Conservation (phyloP, 1,140 invertebrate genomes). For the Neuroterus valhalla region DNA sequence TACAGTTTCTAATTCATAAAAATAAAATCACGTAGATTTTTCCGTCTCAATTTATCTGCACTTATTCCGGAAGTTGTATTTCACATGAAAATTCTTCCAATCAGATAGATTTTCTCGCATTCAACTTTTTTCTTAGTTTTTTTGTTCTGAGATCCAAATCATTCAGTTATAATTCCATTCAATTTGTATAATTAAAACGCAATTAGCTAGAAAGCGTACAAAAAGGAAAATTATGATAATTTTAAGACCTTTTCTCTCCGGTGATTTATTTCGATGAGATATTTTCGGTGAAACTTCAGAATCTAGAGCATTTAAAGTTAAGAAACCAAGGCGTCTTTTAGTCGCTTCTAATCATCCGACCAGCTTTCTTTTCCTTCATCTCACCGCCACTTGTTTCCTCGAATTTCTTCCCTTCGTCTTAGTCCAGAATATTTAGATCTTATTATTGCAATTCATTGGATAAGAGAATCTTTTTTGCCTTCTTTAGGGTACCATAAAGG, state of each 20-base stretch:
- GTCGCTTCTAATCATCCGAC: neutral
- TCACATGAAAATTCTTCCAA: too few relatives aligned
- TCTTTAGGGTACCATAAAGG: too few relatives aligned
- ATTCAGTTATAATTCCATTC: too few relatives aligned
- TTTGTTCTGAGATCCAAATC: neutral
- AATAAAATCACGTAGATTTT: too few relatives aligned
- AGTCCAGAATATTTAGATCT: neutral
- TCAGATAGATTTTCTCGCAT: too few relatives aligned
- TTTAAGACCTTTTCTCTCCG: neutral
- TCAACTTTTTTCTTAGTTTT: neutral
- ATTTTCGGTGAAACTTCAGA: neutral
- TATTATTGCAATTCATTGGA: too few relatives aligned
- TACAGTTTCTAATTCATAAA: too few relatives aligned
- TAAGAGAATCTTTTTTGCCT: too few relatives aligned
- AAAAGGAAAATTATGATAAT: constrained; percentile 13
- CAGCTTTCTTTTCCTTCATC: neutral
- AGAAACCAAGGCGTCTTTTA: constrained; percentile 7
- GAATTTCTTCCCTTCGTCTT: neutral
- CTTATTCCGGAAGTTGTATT: too few relatives aligned
- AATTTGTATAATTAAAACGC: too few relatives aligned
- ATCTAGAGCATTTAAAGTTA: constrained; percentile 14
- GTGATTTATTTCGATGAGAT: neutral
- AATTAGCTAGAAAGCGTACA: neutral
- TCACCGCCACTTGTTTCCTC: neutral
- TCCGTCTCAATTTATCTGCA: too few relatives aligned